Evolutionary conservation across 2,113 vertebrate genomes (phyloP).

Genomic region (Indri indri): DNA sequence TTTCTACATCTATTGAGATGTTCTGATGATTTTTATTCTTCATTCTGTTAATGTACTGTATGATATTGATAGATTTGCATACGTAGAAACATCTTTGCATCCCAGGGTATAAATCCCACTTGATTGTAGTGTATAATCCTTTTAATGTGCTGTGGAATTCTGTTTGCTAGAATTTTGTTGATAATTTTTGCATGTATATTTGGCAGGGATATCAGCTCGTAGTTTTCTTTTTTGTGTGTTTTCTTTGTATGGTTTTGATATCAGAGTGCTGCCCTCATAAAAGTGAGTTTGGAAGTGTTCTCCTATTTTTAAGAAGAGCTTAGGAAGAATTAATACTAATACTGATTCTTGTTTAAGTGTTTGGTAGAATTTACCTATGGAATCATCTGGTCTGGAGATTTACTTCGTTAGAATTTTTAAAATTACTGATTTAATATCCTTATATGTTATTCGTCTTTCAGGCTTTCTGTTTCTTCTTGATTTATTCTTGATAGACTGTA

Average conservation of each 20-base stretch:
- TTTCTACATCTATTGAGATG: neutral
- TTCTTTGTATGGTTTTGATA: neutral
- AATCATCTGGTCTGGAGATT: neutral
- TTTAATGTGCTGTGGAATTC: neutral
- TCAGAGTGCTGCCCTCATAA: neutral
- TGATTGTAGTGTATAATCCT: neutral
- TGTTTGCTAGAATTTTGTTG: neutral
- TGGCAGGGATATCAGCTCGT: neutral
- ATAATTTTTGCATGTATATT: neutral
- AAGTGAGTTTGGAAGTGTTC: neutral
- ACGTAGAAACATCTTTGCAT: neutral
- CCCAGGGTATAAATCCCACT: neutral
- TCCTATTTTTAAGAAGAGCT: neutral
- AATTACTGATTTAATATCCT: neutral
- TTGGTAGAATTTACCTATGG: neutral
- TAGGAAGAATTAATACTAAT: neutral
- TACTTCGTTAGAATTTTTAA: neutral
- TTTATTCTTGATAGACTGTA: neutral
- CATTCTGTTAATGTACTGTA: neutral
- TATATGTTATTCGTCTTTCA: neutral
- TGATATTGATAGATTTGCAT: neutral
- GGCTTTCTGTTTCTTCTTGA: neutral
- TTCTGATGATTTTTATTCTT: neutral
- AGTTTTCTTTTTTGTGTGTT: neutral
- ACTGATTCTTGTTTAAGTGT: neutral